Evolutionary conservation across 2,113 vertebrate genomes (phyloP).

Genomic region (Nerophis lumbriciformis): DNA sequence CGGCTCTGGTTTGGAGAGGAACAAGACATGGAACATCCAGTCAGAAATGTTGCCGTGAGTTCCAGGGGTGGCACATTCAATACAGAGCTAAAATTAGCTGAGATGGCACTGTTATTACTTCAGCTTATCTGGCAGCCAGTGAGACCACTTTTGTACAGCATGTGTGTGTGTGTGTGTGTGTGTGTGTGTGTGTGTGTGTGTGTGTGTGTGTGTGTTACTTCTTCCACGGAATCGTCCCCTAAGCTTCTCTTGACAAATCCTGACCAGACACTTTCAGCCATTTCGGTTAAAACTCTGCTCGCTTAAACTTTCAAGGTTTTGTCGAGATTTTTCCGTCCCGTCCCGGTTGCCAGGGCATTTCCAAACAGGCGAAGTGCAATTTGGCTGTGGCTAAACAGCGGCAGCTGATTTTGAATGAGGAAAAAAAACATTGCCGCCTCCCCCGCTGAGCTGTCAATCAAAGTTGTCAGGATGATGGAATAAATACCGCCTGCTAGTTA

Average conservation of each 20-base stretch:
- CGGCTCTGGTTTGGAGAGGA: background rate
- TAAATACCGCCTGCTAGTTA: slow-evolving; percentile 4
- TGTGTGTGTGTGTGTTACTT: slow-evolving; percentile 28
- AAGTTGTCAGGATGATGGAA: slow-evolving; percentile 1
- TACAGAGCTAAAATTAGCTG: slow-evolving; percentile 70
- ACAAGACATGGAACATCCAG: slow-evolving; percentile 40
- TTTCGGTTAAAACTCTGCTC: slow-evolving; percentile 39
- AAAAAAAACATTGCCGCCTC: background rate
- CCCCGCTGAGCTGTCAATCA: slow-evolving; percentile 1
- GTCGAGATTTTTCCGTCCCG: slow-evolving; percentile 3
- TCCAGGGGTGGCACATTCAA: slow-evolving; percentile 62
- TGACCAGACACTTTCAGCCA: slow-evolving; percentile 38
- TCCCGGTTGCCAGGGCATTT: background rate
- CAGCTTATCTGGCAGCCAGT: slow-evolving; percentile 64
- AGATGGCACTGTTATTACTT: slow-evolving; percentile 68
- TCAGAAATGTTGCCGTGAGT: slow-evolving; percentile 66
- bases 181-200: slow-evolving; percentile 21
- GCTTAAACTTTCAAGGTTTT: slow-evolving; percentile 17
- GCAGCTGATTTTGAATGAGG: background rate
- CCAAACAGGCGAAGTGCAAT: background rate
- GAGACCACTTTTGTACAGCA: slow-evolving; percentile 48
- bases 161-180: slow-evolving; percentile 20
- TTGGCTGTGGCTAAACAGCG: background rate
- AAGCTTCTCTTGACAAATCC: slow-evolving; percentile 38
- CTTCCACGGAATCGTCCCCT: slow-evolving; percentile 42